These are phyloP conservation scores for Brachionus calyciflorus DNA, from an alignment of 1,140 invertebrate species.

Conservation along the genomic window DNA sequence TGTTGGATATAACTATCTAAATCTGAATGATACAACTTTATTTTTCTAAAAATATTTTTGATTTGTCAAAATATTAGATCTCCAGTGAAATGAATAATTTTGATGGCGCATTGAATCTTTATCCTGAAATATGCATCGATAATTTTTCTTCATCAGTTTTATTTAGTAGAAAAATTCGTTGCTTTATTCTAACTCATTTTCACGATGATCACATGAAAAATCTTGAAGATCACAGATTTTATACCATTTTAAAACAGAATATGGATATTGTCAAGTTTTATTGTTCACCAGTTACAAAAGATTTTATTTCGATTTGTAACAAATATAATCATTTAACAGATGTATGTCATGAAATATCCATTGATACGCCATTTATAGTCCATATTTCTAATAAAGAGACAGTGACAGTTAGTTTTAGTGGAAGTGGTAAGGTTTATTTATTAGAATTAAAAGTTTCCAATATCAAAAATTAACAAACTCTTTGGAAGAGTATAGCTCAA, in stretches of 20 bases:
- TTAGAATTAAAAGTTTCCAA: too few species aligned
- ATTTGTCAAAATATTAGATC: too few species aligned
- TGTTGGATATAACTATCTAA: too few species aligned
- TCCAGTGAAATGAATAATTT: conserved; percentile 45
- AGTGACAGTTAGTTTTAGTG: conserved; percentile 10
- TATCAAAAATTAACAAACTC: too few species aligned
- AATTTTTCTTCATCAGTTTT: conserved; percentile 30
- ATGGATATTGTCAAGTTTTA: not conserved
- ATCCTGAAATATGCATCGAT: conserved; percentile 42
- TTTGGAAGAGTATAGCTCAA: too few species aligned
- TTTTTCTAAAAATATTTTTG: too few species aligned
- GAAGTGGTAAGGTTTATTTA: too few species aligned
- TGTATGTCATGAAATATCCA: not conserved
- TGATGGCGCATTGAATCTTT: conserved; percentile 17
- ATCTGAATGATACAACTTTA: too few species aligned
- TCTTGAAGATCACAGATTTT: conserved; percentile 21
- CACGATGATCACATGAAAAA: conserved; percentile 46
- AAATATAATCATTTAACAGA: conserved; percentile 30
- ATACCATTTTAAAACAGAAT: conserved; percentile 6
- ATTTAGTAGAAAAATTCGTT: conserved; percentile 1
- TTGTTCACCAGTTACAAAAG: conserved; percentile 20
- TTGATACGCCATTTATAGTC: conserved; percentile 17
- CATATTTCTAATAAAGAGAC: conserved; percentile 8
- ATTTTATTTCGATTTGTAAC: conserved; percentile 21
- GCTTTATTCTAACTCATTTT: conserved; percentile 44